phyloP scores from a whole-genome alignment of 2,797 vertebrate species.

The Melopsittacus undulatus region DNA sequence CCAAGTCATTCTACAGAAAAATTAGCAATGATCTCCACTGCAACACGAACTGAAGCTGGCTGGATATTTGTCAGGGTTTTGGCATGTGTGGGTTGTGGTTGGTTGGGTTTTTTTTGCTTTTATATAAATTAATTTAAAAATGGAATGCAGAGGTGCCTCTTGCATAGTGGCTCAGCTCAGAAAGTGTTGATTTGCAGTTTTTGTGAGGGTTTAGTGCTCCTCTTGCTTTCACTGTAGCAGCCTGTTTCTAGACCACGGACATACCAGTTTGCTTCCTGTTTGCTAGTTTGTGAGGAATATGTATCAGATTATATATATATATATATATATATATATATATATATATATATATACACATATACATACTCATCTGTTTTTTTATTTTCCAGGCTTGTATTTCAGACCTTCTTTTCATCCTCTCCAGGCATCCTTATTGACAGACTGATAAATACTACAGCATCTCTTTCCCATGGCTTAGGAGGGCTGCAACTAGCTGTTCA shows the following conservation, averaged over 20 bases:
- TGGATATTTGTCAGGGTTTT: slow-evolving; percentile 33
- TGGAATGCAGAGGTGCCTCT: slow-evolving; percentile 27
- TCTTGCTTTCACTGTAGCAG: not conserved
- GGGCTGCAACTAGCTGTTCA: slow-evolving; percentile 1
- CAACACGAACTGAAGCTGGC: slow-evolving; percentile 10
- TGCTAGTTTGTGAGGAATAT: not conserved
- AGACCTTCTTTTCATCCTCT: not conserved
- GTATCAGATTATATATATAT: not conserved
- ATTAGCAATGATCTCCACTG: not conserved
- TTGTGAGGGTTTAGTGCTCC: not conserved
- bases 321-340: not conserved
- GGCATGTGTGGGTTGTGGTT: slow-evolving; percentile 10
- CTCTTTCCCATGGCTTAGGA: not conserved
- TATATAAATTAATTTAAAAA: slow-evolving; percentile 53
- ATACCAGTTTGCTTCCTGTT: not conserved
- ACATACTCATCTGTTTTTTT: not conserved
- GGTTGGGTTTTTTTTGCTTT: slow-evolving; percentile 21
- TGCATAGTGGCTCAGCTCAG: not conserved
- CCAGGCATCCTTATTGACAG: slow-evolving; percentile 13
- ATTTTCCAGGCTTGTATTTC: not conserved
- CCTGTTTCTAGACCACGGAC: not conserved
- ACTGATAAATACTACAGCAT: slow-evolving; percentile 30
- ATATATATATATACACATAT: not conserved
- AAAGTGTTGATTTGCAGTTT: slow-evolving; percentile 5
- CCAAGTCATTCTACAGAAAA: slow-evolving; percentile 28